A percentile compares a stretch with the other conserved stretches of the same genome.
Evolutionary conservation across 2,113 vertebrate species (phyloP).

Genomic region (Atlantisia rogersi): DNA sequence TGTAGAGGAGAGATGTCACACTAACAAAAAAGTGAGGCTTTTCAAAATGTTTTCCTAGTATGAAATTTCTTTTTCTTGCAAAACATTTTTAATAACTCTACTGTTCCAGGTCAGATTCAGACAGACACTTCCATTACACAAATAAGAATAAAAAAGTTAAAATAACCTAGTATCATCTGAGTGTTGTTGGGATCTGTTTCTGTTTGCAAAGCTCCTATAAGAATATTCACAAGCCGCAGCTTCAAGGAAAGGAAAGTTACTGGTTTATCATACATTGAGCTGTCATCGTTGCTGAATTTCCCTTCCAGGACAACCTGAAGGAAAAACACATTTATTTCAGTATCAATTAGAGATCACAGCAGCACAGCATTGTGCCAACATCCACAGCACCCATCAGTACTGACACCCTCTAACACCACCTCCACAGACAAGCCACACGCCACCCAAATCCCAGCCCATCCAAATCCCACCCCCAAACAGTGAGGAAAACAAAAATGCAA

Average conservation of each 20-base stretch:
- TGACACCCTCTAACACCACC: not conserved
- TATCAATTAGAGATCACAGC: not conserved
- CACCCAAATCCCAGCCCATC: not conserved
- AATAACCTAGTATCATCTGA: conserved; percentile 93
- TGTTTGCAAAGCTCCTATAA: conserved; percentile 94
- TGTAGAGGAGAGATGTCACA: not conserved
- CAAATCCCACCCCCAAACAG: not conserved
- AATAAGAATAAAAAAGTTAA: not conserved
- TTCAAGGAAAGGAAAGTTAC: conserved; percentile 93
- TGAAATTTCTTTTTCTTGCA: not conserved
- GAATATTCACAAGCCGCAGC: conserved; percentile 92
- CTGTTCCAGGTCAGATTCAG: not conserved
- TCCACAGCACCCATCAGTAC: not conserved
- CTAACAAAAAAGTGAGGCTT: not conserved
- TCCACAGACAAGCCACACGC: not conserved
- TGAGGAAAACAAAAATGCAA: not conserved
- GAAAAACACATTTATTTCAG: conserved; percentile 41
- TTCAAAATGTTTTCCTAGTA: not conserved
- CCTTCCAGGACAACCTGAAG: conserved; percentile 92
- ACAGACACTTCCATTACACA: not conserved
- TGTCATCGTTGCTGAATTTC: conserved; percentile 94
- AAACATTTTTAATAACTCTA: not conserved
- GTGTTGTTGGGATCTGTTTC: conserved; percentile 97
- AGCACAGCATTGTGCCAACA: not conserved
- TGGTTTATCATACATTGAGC: conserved; percentile 88